Evolutionary conservation across 2,113 vertebrate genomes (phyloP).

Genomic region (Sander lucioperca): DNA sequence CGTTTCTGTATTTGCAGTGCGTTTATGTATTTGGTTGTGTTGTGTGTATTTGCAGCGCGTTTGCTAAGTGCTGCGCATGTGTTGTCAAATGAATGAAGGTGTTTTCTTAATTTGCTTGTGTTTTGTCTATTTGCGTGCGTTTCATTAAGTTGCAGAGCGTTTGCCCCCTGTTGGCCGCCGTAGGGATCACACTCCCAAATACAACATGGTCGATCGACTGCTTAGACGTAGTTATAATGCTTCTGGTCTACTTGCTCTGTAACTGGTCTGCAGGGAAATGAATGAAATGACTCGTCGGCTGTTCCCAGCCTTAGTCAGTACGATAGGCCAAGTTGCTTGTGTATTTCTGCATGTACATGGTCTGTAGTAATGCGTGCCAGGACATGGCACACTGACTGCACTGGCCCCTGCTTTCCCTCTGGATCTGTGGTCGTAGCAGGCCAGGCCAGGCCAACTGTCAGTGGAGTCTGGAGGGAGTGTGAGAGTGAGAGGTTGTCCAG

Average conservation of each 20-base stretch:
- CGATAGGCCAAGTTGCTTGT: neutral
- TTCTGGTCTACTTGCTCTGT: slow-evolving; percentile 18
- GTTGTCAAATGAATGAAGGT: no score
- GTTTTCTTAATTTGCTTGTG: no score
- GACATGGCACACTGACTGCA: slow-evolving; percentile 3
- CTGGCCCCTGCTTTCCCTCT: slow-evolving; percentile 9
- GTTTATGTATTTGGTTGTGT: no score
- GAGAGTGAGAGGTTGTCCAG: slow-evolving; percentile 39
- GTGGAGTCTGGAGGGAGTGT: neutral
- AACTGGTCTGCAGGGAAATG: slow-evolving; percentile 5
- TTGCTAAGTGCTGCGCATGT: no score
- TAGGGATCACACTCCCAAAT: neutral
- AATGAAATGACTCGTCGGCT: slow-evolving; percentile 15
- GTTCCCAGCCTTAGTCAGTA: slow-evolving; percentile 13
- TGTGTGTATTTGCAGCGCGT: no score
- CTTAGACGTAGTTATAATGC: neutral
- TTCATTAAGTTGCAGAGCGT: no score
- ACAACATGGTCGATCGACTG: neutral
- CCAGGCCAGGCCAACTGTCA: slow-evolving; percentile 38
- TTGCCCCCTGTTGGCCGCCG: no score
- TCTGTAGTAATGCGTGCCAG: slow-evolving; percentile 20
- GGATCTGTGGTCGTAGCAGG: slow-evolving; percentile 11
- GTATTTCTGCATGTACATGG: neutral
- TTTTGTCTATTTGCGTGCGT: no score
- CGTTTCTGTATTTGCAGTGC: no score